phyloP scores from a whole-genome alignment of 2,888 invertebrate genomes.

The Cantharis nigra region DNA sequence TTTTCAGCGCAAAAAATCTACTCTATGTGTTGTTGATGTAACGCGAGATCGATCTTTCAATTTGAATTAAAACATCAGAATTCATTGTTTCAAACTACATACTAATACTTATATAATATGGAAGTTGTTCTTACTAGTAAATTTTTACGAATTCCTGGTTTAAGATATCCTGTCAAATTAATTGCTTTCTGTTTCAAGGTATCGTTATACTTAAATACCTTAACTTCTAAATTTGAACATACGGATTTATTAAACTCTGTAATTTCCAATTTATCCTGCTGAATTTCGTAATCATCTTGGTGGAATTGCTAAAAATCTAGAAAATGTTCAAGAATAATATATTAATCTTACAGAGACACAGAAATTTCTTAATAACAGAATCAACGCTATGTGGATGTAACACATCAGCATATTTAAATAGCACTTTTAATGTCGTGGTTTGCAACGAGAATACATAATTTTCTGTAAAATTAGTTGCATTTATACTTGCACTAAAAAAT shows the following conservation, averaged over 20 bases:
- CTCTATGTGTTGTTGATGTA: no score
- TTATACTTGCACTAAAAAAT: not conserved
- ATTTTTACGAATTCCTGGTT: not conserved
- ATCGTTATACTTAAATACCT: not conserved
- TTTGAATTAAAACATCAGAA: no score
- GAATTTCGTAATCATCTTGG: not conserved
- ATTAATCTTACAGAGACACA: not conserved
- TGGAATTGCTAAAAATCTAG: not conserved
- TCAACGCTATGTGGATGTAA: not conserved
- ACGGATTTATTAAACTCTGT: not conserved
- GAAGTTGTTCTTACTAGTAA: not conserved
- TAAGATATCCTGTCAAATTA: not conserved
- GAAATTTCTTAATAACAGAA: not conserved
- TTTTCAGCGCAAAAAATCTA: no score
- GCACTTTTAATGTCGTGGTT: not conserved
- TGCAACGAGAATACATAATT: not conserved
- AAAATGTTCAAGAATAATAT: not conserved
- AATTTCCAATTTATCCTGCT: not conserved
- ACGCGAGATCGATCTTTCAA: no score
- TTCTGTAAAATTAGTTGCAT: not conserved
- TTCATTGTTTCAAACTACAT: no score
- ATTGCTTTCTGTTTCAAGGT: not conserved
- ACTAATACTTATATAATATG: not conserved
- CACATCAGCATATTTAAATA: not conserved
- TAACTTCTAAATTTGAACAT: not conserved